Percentiles rank a stretch among this genome's conserved stretches.
Evolutionary conservation across 2,113 vertebrate species (phyloP).

Genomic region (Phyllopteryx taeniolatus): DNA sequence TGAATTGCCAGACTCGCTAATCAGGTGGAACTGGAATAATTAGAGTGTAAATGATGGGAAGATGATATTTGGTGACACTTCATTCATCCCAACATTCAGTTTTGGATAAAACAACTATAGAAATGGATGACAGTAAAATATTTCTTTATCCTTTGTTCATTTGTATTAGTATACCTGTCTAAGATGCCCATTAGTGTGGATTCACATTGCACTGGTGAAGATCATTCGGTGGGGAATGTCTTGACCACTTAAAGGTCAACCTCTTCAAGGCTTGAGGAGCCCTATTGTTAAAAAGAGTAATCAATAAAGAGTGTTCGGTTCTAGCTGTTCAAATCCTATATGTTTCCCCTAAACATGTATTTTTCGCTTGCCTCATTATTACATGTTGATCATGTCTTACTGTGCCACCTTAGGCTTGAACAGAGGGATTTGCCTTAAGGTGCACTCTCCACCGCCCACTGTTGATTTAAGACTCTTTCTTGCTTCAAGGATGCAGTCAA

Average conservation of each 20-base stretch:
- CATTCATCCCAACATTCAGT: background rate
- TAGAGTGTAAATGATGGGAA: constrained; percentile 20
- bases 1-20: constrained; percentile 55
- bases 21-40: constrained; percentile 56
- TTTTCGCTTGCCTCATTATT: constrained; percentile 38
- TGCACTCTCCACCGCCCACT: constrained; percentile 50
- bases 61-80: constrained; percentile 17
- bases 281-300: constrained; percentile 58
- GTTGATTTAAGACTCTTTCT: constrained; percentile 37
- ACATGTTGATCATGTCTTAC: constrained; percentile 58
- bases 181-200: constrained; percentile 32
- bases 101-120: constrained; percentile 12
- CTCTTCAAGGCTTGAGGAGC: constrained; percentile 47
- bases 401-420: constrained; percentile 55
- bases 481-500: constrained; percentile 37
- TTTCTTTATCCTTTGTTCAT: constrained; percentile 24
- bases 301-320: constrained; percentile 40
- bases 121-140: background rate
- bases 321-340: constrained; percentile 27
- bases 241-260: constrained; percentile 59
- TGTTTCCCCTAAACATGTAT: constrained; percentile 21
- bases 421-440: constrained; percentile 58
- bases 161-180: constrained; percentile 29
- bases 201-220: constrained; percentile 48
- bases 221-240: constrained; percentile 38